Evolutionary conservation across 2,113 vertebrate species (phyloP), one percentile per base, ranked within the genome.

Genomic region (Hemiscyllium ocellatum): DNA sequence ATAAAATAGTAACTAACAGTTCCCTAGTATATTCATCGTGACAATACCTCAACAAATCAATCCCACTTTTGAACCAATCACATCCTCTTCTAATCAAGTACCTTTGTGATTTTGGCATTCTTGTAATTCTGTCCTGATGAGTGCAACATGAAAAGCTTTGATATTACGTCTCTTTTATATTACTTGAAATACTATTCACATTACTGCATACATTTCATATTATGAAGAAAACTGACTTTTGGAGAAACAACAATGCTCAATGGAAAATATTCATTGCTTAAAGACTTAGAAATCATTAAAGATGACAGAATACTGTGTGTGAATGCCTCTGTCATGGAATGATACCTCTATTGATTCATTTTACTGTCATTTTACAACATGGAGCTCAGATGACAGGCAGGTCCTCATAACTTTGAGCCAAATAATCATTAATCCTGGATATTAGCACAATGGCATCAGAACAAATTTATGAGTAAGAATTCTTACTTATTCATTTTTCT

Each of bases 251-350:
- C 15, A 24, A 47, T 72, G 94, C 22, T 47, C 24, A 5, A 76
- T 50, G 47, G 94, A 72, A 52, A 95, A 95, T 72, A 72, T 52
- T 72, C 33, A 95, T 50, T 50, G 42, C 42, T 47, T 95, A 24
- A 76, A 76, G 24, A 19, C 94, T 52, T 61, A 68, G 94, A 95
- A 95, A 33, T 72, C 42, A 95, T 95, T 47, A 95, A 69, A 95
- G 69, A 66, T 91, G 37, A 66, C 70, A 52, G 24, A 47, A 52
- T 50, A 72, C 50, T 72, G 69, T 29, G 33, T 95, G 72, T 69
- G 29, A 95, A 33, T n/a, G 10, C 24, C 47, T 72, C 68, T 95
- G 47, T 50, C 26, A 13, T 52, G 8, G 68, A 72, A 37, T 47
- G 13, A 19, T 47, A 72, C 37, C 47, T 52, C 26, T 19, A 17